phyloP scores from a whole-genome alignment of 1,140 invertebrate species.

The Acyrthosiphon pisum region DNA sequence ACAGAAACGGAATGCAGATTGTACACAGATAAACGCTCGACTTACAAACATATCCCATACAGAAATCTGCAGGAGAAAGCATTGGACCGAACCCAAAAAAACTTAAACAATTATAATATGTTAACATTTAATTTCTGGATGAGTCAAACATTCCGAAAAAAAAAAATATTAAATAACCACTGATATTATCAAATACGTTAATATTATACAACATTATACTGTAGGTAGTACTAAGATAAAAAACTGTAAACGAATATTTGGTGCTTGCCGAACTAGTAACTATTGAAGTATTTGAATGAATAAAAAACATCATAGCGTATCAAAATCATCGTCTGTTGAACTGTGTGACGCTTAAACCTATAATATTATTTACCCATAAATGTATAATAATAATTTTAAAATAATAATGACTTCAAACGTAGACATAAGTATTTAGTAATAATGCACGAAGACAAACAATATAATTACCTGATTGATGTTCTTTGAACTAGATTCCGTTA shows the following conservation, averaged over 20 bases:
- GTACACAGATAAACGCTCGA: neutral
- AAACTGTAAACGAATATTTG: neutral
- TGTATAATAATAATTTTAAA: neutral
- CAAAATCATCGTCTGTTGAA: neutral
- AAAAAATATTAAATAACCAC: neutral
- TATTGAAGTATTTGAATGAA: neutral
- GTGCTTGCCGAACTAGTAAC: neutral
- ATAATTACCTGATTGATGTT: conserved; percentile 32
- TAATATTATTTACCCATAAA: neutral
- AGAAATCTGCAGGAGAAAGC: neutral
- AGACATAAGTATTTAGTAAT: neutral
- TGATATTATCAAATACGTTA: neutral
- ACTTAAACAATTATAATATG: neutral
- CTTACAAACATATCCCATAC: neutral
- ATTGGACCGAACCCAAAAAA: neutral
- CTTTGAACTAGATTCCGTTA: neutral
- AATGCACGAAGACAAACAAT: neutral
- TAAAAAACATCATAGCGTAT: neutral
- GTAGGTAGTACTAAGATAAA: neutral
- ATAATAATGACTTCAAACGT: neutral
- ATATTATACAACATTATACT: neutral
- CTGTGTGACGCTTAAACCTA: neutral
- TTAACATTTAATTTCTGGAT: neutral
- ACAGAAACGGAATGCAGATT: neutral
- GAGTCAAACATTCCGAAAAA: neutral